Conservation (phyloP, 2,888 invertebrate species). For the Netelia virgata region DNA sequence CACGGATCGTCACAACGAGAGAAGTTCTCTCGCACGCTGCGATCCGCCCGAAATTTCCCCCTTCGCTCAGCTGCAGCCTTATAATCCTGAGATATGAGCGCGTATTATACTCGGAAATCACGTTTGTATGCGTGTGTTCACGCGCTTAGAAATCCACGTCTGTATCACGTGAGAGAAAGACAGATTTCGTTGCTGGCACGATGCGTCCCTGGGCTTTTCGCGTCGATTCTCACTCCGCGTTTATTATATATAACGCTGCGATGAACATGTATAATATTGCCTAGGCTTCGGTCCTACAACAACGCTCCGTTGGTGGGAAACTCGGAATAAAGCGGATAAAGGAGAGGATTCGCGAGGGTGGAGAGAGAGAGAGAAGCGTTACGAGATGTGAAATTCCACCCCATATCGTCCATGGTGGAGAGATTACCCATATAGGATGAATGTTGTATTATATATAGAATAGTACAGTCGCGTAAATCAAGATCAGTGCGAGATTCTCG, state of each 20-base stretch:
- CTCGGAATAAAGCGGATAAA: conserved; percentile 63
- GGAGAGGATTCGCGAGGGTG: conserved; percentile 42
- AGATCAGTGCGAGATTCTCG: conserved; percentile 16
- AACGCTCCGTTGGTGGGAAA: conserved; percentile 47
- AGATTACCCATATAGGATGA: conserved; percentile 60
- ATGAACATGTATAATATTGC: conserved; percentile 68
- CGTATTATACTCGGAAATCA: conserved; percentile 81
- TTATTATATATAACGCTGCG: conserved; percentile 41
- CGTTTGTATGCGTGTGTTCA: conserved; percentile 8
- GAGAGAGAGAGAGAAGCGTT: conserved; percentile 41
- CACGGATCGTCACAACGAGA: conserved; percentile 69
- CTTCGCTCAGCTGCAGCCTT: conserved; percentile 72
- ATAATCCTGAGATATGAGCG: conserved; percentile 85
- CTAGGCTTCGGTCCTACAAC: conserved; percentile 43
- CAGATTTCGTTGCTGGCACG: conserved; percentile 30
- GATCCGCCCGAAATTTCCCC: conserved; percentile 46
- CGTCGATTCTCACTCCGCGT: conserved; percentile 47
- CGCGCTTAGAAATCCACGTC: conserved; percentile 44
- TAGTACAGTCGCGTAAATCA: conserved; percentile 25
- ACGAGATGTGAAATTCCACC: conserved; percentile 56
- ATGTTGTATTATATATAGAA: conserved; percentile 37
- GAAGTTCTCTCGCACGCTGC: conserved; percentile 69
- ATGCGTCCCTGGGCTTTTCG: conserved; percentile 31
- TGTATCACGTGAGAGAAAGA: conserved; percentile 64
- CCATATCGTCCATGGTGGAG: conserved; percentile 42